These are phyloP conservation scores for Anas acuta DNA, from an alignment of 2,797 vertebrate species.

Conservation along the genomic window DNA sequence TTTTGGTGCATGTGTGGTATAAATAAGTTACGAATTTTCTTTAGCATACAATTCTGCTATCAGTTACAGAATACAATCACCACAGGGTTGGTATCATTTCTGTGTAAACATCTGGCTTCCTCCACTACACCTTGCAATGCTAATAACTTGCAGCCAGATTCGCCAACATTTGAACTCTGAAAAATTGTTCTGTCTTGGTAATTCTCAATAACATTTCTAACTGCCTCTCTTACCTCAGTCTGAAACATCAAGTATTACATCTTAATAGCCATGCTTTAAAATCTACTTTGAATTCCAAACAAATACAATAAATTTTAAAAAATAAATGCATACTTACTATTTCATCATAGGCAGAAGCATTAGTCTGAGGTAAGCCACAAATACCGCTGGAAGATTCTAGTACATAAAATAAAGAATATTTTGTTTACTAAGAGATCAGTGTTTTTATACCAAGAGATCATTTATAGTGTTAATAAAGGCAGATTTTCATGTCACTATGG, in stretches of 20 bases:
- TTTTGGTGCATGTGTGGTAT: not conserved
- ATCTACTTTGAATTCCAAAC: not conserved
- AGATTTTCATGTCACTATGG: not conserved
- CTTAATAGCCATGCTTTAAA: not conserved
- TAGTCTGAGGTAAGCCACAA: not conserved
- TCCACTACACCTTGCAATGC: slow-evolving; percentile 19
- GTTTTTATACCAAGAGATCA: not conserved
- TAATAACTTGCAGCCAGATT: slow-evolving; percentile 44
- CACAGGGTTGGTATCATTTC: slow-evolving; percentile 52
- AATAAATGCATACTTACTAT: not conserved
- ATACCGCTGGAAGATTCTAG: not conserved
- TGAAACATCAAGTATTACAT: not conserved
- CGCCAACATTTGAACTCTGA: not conserved
- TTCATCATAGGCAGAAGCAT: not conserved
- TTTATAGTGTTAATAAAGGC: not conserved
- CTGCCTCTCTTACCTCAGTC: slow-evolving; percentile 54
- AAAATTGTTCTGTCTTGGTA: slow-evolving; percentile 19
- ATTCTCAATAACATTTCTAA: not conserved
- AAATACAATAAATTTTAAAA: not conserved
- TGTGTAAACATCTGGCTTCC: slow-evolving; percentile 26
- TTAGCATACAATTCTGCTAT: not conserved
- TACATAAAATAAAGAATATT: not conserved
- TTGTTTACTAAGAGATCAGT: not conserved
- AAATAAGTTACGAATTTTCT: not conserved
- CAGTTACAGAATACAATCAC: slow-evolving; percentile 29